phyloP scores from a whole-genome alignment of 2,113 vertebrate species.

The Tragulus kanchil region DNA sequence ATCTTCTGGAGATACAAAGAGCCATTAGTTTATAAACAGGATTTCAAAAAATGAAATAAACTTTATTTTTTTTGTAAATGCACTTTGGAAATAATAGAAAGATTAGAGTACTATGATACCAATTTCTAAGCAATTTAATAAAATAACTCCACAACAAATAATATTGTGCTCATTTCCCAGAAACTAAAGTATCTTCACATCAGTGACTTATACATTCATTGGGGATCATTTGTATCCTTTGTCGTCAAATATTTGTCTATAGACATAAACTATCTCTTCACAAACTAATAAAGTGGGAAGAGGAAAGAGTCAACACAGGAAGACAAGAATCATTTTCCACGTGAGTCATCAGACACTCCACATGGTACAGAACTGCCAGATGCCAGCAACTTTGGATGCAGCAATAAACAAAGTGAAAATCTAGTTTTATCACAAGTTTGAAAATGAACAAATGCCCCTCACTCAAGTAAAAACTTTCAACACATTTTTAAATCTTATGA shows the following conservation, averaged over 20 bases:
- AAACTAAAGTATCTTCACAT: neutral
- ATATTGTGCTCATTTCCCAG: neutral
- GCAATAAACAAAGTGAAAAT: neutral
- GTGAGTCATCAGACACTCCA: neutral
- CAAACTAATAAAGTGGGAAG: neutral
- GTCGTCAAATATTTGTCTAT: neutral
- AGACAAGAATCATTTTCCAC: neutral
- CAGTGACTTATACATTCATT: neutral
- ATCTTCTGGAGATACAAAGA: neutral
- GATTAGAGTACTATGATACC: neutral
- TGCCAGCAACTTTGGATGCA: neutral
- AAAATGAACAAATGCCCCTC: neutral
- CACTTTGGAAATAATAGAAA: neutral
- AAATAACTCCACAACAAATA: neutral
- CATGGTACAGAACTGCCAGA: neutral
- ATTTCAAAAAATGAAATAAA: neutral
- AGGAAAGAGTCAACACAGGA: neutral
- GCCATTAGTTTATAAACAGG: neutral
- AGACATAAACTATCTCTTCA: neutral
- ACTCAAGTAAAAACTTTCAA: neutral
- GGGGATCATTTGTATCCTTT: fast-evolving
- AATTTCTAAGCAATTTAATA: conserved; percentile 20
- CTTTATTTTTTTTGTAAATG: neutral
- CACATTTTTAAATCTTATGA: neutral
- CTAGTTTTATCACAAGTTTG: neutral